Evolutionary conservation across 2,888 invertebrate species (phyloP), one percentile per base, ranked within the genome.

Genomic region (Macrostomum cliftonense): DNA sequence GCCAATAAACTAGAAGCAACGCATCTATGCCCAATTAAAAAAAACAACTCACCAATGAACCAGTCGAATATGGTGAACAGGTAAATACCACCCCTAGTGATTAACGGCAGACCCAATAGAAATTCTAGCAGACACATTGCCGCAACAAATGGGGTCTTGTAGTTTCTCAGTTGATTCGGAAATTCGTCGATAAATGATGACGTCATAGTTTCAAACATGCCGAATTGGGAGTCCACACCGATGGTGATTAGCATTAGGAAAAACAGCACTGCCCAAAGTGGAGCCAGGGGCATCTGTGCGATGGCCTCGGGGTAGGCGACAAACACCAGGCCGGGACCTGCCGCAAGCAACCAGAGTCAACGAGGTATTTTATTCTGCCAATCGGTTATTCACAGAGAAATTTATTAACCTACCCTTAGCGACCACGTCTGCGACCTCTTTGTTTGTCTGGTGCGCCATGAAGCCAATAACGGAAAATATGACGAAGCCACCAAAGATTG

Each of bases 181-280:
- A 77, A 78, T 59, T 83, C 82, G 61, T 85, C 83, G n/a, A 79
- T 68, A 1, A 84, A 63, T 2, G 82, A 81, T 7, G 80, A 77
- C 46, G 81, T 77, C 12, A 82, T 76, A 0, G 82, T 78, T 70
- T 85, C 84, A 55, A 83, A 78, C 63, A 82, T 82, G 2, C 83
- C 84, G 67, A 85, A 84, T 84, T 85, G 72, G n/a, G 39, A 40
- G 42, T 47, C 13, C 38, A 36, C 20, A 16, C 42, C 42, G 43
- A 46, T 46, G 13, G 46, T 46, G 16, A 46, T 42, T 4, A 46
- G 43, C 46, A 46, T 46, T 16, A 46, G 46, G 40, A 46, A 46
- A 20, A 46, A 46, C 17, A 46, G 46, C 16, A 46, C 38, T 4
- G 46, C 36, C 46, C 46, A 46, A 5, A 46, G 20, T 4, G 46